Evolutionary conservation across 2,797 vertebrate species (phyloP), one percentile per base, ranked within the genome.

Genomic region (Pseudochaenichthys georgianus): DNA sequence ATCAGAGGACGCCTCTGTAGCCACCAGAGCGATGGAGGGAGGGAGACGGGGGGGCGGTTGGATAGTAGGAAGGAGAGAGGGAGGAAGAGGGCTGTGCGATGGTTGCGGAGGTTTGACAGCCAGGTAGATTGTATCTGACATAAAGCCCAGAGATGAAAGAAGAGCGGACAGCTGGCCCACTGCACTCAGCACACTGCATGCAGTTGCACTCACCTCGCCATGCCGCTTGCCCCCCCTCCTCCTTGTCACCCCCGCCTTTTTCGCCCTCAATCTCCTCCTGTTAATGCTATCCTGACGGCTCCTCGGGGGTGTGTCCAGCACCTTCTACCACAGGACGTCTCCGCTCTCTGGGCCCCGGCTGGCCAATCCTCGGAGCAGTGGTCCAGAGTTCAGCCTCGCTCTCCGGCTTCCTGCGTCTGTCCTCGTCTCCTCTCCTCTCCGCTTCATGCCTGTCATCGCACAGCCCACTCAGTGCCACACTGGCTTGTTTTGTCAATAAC

Each of bases 401-500:
- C 62, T 75, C 41, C 62, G 38, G 68, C 70, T 51, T 75, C 47
- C 65, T 69, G 50, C 80, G 58, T 83, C 57, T 68, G 42, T 69
- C 72, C 48, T 75, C 43, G n/a, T 73, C 73, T 76, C 71, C 45
- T 57, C 10, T 46, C 73, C 68, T 81, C 78, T 59, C 88, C 53
- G 38, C 86, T 93, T 91, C 55, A 50, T 80, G 93, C 94, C 94
- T 95, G 94, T 96, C 95, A 89, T 93, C 91, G 94, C 94, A 93
- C 95, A 72, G 81, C 88, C 94, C 82, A 88, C 96, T 94, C 95
- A 85, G 95, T 78, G 80, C 96, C 95, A 94, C 96, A 94, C 96
- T 95, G 95, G 93, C 97, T 97, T 96, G 96, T 98, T 98, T 98
- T 97, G 97, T 99, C 98, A 98, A 99, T 99, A 99, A 97, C 95